Evolutionary conservation across 2,113 vertebrate species (phyloP), one percentile per base, ranked within the genome.

Genomic region (Pollachius pollachius): DNA sequence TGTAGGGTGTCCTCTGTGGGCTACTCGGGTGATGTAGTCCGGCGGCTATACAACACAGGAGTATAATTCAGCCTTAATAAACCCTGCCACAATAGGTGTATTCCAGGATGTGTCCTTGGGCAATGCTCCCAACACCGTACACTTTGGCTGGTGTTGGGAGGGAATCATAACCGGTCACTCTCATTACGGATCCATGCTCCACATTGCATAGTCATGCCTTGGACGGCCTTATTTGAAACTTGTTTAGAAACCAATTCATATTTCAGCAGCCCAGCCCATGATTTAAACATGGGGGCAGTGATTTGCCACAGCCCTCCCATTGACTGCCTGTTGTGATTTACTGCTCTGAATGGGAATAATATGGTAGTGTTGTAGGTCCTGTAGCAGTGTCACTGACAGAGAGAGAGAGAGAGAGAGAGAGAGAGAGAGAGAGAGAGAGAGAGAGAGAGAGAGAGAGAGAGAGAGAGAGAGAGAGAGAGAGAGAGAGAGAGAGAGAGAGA

Each of bases 191-290:
- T n/a, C 9, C 18, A n/a, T 6, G 54, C 69, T 30, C 21, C 54
- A 34, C 16, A 23, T 15, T 72, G 34, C 30, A 3, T 18, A 57
- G 21, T 15, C 65, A 63, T 63, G 48, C 1, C 37, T 76, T 54
- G 19, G 70, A 41, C 74, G 1, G 34, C 64, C 75, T 64, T 48
- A 69, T 54, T 69, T 74, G 76, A 78, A 80, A 66, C 70, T 71
- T 73, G 71, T 77, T 80, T 54, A 67, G 62, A 12, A 66, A 66
- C 67, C 76, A 67, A 75, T 82, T 61, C 71, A 80, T 82, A 75
- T 76, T 85, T 78, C 64, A 78, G 70, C 67, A 34, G 25, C 68
- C 66, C 9, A 23, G 80, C 81, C 74, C 77, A 77, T 73, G 81
- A 80, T 85, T 72, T 71, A 85, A 68, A 79, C 71, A 25, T 62